phyloP scores from a whole-genome alignment of 2,797 vertebrate genomes.

The Staurois parvus region DNA sequence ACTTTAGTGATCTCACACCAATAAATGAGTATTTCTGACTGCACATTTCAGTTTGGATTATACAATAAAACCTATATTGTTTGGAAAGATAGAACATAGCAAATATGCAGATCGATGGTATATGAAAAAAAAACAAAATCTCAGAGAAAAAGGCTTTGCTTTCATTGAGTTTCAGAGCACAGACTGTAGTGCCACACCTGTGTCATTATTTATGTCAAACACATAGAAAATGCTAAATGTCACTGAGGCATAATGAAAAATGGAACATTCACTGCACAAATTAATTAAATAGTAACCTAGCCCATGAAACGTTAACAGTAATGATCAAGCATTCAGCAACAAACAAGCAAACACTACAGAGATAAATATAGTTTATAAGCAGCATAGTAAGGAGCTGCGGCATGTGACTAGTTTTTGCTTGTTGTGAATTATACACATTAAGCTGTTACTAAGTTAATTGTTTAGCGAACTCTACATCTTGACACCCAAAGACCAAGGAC shows the following conservation, averaged over 20 bases:
- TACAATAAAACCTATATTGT: background rate
- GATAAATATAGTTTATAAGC: conserved; percentile 20
- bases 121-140: background rate
- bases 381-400: background rate
- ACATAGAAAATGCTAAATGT: conserved; percentile 57
- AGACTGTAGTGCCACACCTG: conserved; percentile 39
- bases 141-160: background rate
- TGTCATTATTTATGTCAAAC: conserved; percentile 59
- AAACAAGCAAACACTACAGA: conserved; percentile 62
- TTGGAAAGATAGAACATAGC: background rate
- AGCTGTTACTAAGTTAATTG: background rate
- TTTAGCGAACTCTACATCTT: background rate
- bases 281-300: conserved; percentile 60
- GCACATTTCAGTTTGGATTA: background rate
- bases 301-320: conserved; percentile 58
- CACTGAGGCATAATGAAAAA: conserved; percentile 50
- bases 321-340: conserved; percentile 52
- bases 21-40: background rate
- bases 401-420: background rate
- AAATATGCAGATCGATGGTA: background rate
- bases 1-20: background rate
- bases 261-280: conserved; percentile 32
- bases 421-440: background rate
- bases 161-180: conserved; percentile 13
- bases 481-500: background rate